Evolutionary conservation across 2,888 invertebrate genomes (phyloP).

Genomic region (Drosophila acutilabella): DNA sequence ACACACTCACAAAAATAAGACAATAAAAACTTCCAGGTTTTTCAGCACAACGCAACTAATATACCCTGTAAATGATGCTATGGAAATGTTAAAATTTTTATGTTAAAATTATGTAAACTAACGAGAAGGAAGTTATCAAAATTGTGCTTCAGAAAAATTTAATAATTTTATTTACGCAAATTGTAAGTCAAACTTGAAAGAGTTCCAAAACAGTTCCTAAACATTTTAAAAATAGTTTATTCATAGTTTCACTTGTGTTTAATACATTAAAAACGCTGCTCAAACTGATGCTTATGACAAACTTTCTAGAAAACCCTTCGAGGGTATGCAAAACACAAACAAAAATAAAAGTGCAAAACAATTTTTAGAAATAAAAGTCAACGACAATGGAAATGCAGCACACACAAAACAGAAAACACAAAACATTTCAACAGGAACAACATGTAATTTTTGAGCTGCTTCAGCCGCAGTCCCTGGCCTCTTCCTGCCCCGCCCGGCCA

Average conservation of each 20-base stretch:
- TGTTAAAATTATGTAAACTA: background rate
- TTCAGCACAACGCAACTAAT: background rate
- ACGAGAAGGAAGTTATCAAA: too few species aligned
- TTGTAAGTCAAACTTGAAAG: too few species aligned
- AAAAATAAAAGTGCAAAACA: constrained; percentile 48
- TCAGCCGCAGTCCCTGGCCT: constrained; percentile 20
- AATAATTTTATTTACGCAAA: too few species aligned
- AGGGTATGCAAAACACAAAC: constrained; percentile 51
- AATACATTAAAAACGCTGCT: background rate
- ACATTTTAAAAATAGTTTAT: too few species aligned
- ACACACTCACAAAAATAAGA: constrained; percentile 35
- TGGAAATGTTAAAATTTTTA: background rate
- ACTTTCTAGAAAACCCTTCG: background rate
- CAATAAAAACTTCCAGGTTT: constrained; percentile 9
- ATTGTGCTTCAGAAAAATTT: too few species aligned
- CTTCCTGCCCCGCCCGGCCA: constrained; percentile 23
- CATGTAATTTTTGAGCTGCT: constrained; percentile 74
- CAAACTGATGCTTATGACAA: background rate
- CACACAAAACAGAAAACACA: constrained; percentile 71
- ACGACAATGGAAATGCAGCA: constrained; percentile 73
- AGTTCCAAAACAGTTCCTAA: too few species aligned
- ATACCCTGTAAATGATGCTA: constrained; percentile 36
- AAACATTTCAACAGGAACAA: constrained; percentile 80
- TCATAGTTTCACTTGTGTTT: too few species aligned
- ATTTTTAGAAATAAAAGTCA: constrained; percentile 72